Percentiles rank a stretch among this genome's conserved stretches.
These are phyloP conservation scores for Sisor rabdophorus DNA, from an alignment of 2,113 vertebrate species.

Conservation along the genomic window DNA sequence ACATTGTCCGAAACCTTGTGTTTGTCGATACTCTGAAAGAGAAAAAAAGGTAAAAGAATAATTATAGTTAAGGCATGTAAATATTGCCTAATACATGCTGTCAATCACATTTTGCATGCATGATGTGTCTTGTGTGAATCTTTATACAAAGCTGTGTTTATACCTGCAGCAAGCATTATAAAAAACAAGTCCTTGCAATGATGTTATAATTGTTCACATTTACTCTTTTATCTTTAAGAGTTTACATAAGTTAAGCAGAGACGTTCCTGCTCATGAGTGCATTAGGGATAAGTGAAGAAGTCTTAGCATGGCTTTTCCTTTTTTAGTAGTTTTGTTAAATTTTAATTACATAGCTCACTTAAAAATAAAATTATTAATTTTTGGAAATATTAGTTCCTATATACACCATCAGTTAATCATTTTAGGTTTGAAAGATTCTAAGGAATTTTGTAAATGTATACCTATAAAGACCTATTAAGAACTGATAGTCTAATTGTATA, in stretches of 20 bases:
- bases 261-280: not conserved
- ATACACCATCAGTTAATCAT: not conserved
- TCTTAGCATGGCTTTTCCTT: not conserved
- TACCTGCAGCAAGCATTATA: not conserved
- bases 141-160: not conserved
- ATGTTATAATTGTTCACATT: slow-evolving; percentile 18
- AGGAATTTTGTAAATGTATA: not conserved
- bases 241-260: not conserved
- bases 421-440: not conserved
- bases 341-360: not conserved
- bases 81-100: not conserved
- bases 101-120: slow-evolving; percentile 1
- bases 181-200: slow-evolving; percentile 8
- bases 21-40: slow-evolving; percentile 53
- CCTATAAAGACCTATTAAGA: not conserved
- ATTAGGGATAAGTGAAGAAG: not conserved
- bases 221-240: slow-evolving; percentile 15
- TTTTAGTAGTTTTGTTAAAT: not conserved
- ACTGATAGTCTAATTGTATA: not conserved
- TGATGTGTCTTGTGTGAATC: not conserved
- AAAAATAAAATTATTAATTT: not conserved
- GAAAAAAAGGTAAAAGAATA: slow-evolving; percentile 33
- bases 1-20: slow-evolving; percentile 61
- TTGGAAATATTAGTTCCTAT: not conserved
- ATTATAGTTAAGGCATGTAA: slow-evolving; percentile 15